phyloP scores from a whole-genome alignment of 1,140 invertebrate genomes.

The Cyphomyrmex costatus region DNA sequence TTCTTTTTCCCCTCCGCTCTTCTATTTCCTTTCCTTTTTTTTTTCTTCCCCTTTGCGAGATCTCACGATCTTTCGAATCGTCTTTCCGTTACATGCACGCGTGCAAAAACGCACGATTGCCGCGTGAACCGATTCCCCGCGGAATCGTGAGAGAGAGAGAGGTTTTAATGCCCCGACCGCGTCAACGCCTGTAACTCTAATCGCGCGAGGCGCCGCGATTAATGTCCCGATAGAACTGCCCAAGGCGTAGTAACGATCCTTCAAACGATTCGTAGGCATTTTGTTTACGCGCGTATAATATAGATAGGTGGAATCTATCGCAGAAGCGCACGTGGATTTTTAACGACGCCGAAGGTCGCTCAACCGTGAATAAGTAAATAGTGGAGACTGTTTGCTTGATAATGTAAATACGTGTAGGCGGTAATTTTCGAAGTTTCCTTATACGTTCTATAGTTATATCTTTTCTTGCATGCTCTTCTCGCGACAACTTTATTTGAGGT shows the following conservation, averaged over 20 bases:
- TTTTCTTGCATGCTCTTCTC: not conserved
- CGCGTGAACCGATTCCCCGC: not conserved
- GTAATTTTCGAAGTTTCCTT: slow-evolving; percentile 61
- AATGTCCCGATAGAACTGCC: slow-evolving; percentile 47
- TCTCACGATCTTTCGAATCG: not conserved
- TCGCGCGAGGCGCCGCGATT: slow-evolving; percentile 55
- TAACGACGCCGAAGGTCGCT: slow-evolving; percentile 64
- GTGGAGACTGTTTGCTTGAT: slow-evolving; percentile 47
- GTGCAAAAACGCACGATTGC: not conserved
- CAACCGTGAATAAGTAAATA: slow-evolving; percentile 71
- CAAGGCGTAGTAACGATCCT: slow-evolving; percentile 44
- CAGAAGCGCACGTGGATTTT: slow-evolving; percentile 37
- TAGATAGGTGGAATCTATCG: slow-evolving; percentile 26
- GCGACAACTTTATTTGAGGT: not conserved
- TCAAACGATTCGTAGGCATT: slow-evolving; percentile 29
- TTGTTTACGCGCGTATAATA: slow-evolving; percentile 16
- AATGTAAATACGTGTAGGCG: slow-evolving; percentile 39
- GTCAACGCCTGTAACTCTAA: slow-evolving; percentile 31
- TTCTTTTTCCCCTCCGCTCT: not conserved
- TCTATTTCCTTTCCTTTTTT: not conserved
- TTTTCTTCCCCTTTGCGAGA: not conserved
- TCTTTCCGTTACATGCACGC: not conserved
- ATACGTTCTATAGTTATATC: not conserved
- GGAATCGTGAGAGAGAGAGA: not conserved
- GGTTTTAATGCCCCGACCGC: slow-evolving; percentile 6